phyloP scores from a whole-genome alignment of 2,888 invertebrate species.

The Parthenolecanium corni region DNA sequence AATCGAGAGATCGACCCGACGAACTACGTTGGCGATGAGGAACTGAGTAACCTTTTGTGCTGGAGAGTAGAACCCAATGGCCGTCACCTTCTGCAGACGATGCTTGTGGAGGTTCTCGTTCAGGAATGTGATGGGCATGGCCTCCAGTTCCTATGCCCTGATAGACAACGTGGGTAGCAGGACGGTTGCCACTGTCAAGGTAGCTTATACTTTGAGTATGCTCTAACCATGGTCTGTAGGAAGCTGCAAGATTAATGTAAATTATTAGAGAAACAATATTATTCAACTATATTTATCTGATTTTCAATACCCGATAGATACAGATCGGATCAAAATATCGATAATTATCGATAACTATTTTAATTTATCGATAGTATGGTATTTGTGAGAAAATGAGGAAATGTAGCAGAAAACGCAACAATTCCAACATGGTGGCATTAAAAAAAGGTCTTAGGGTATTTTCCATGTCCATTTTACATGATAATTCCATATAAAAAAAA shows the following conservation, averaged over 20 bases:
- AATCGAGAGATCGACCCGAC: constrained; percentile 40
- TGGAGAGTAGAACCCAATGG: constrained; percentile 64
- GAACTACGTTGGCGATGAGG: constrained; percentile 39
- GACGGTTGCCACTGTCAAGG: constrained; percentile 33
- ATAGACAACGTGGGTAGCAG: constrained; percentile 34
- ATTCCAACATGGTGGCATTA: too few species aligned
- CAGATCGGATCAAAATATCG: too few species aligned
- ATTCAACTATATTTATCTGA: too few species aligned
- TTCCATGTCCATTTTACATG: too few species aligned
- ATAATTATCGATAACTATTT: too few species aligned
- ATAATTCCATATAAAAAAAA: too few species aligned
- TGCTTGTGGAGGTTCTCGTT: constrained; percentile 38
- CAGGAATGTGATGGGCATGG: constrained; percentile 31
- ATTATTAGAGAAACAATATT: too few species aligned
- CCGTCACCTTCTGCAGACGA: constrained; percentile 58
- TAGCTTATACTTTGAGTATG: constrained; percentile 21
- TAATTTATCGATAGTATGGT: too few species aligned
- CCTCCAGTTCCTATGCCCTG: constrained; percentile 29
- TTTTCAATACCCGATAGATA: too few species aligned
- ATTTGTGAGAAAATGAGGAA: too few species aligned
- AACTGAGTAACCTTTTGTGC: constrained; percentile 61
- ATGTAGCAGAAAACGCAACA: too few species aligned
- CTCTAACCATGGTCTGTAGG: constrained; percentile 17
- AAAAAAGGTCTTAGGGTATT: too few species aligned
- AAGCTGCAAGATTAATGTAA: background rate